Evolutionary conservation across 2,888 invertebrate genomes (phyloP), one percentile per base, ranked within the genome.

Genomic region (Smittia sp.): DNA sequence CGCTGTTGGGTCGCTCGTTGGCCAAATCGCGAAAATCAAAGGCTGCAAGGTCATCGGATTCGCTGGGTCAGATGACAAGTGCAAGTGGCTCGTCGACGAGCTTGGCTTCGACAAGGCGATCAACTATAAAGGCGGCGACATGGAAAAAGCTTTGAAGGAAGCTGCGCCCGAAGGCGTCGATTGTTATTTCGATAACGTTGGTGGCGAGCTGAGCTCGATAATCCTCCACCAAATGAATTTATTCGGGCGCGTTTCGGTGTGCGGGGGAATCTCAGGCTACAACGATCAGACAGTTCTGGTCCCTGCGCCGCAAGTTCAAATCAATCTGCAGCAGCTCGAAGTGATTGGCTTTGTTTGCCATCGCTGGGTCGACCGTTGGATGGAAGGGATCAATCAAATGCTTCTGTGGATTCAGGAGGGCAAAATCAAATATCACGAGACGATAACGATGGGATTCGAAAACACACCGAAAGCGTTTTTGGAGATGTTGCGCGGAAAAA

Each of bases 171-270:
- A 88, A 22, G 90, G 90, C 1, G 81, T 91, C 0, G 90, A 91
- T 78, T 88, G 89, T 78, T 91, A 89, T 77, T 91, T 91, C 78
- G 91, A 91, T 79, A 91, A 91, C 79, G 91, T 89, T 81, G 80
- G 84, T 79, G 91, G 91, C 54, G 87, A 88, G 78, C 86, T 90
- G 73, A 88, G 89, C 74, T 85, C 85, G n/a, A 84, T 81, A 9
- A 86, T 90, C 32, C 83, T 90, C 74, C 82, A 82, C 75, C 84
- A 85, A 75, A 90, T 91, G 90, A 90, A 87, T 75, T 79, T 79
- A 67, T 85, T 83, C 77, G 90, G 91, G 7, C 84, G 90, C 75
- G 84, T 90, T 18, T 85, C 89, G 11, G 86, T 89, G 7, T 90
- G 90, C 79, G 91, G 91, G 18, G 85, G 88, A 1, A 89, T 91